Evolutionary conservation across 2,113 vertebrate genomes (phyloP), one percentile per base, ranked within the genome.

Genomic region (Antechinus flavipes): DNA sequence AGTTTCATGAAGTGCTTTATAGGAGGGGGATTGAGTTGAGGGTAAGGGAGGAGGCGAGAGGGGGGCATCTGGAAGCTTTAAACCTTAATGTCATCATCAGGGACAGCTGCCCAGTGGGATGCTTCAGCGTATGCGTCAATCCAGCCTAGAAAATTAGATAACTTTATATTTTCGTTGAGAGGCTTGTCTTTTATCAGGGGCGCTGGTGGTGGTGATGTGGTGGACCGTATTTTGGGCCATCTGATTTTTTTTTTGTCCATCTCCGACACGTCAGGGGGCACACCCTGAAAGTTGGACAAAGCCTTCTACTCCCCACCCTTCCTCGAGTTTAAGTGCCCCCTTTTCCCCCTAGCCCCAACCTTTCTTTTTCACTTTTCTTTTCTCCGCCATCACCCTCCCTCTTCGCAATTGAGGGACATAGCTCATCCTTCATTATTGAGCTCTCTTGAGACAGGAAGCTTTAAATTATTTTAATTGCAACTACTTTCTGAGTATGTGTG

Each of bases 371-470:
- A 52, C 90, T 25, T 42, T 49, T 56, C 68, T 61, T 98, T 97
- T 97, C 98, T 97, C 97, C 98, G 97, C 3, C 22, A 3, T 27
- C n/a, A 8, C 54, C 27, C 6, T 46, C 91, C 92, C 93, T 90
- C 89, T 94, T 91, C 30, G 68, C 94, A 93, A 89, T 96, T 96
- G 97, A 90, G 89, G 94, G 93, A 94, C 92, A 68, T 97, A 94
- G 97, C 97, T 96, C 96, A 96, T 96, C 97, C 95, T 94, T 50
- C 61, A 49, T 93, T 96, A 98, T 97, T 95, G 96, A 94, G 97
- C 95, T 96, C 94, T 52, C 68, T 96, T 93, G 97, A 97, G 97
- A 97, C 98, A 94, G 97, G 98, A 98, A 98, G 98, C 98, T 96
- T 98, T 97, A 94, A 97, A 96, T 98, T 97, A 95, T 95, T 98